Percentiles rank a stretch among this genome's conserved stretches.
Evolutionary conservation across 53 echinoderm and acorn worm genomes (phyloP).

Genomic region (Stichopus horrens): DNA sequence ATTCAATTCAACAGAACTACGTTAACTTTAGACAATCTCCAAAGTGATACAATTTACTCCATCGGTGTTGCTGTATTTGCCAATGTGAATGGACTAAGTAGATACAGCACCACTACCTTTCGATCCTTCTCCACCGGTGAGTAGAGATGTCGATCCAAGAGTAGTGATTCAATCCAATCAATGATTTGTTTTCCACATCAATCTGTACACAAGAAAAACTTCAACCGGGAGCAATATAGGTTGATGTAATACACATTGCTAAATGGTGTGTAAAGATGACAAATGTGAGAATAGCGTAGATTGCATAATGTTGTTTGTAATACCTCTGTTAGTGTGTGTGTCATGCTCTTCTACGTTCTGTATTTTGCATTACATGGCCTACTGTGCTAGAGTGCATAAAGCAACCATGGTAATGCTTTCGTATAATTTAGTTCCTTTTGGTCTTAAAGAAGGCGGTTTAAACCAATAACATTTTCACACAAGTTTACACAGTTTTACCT

Average conservation of each 20-base stretch:
- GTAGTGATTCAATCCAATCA: no score
- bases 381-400: no score
- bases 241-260: not conserved
- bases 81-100: not conserved
- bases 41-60: slow-evolving; percentile 53
- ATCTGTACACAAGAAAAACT: no score
- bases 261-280: not conserved
- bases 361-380: no score
- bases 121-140: slow-evolving; percentile 18
- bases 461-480: not conserved
- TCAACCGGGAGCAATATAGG: not conserved
- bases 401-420: no score
- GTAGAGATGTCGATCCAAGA: not conserved
- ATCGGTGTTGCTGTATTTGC: slow-evolving; percentile 12
- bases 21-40: slow-evolving; percentile 23
- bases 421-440: no score
- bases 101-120: not conserved
- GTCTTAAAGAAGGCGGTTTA: no score
- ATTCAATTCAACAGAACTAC: not conserved
- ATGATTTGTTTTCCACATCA: no score
- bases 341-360: no score
- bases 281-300: not conserved
- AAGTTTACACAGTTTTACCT: not conserved
- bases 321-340: no score
- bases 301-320: no score